Evolutionary conservation across 1,140 invertebrate genomes (phyloP).

Genomic region (Heliothis virescens): DNA sequence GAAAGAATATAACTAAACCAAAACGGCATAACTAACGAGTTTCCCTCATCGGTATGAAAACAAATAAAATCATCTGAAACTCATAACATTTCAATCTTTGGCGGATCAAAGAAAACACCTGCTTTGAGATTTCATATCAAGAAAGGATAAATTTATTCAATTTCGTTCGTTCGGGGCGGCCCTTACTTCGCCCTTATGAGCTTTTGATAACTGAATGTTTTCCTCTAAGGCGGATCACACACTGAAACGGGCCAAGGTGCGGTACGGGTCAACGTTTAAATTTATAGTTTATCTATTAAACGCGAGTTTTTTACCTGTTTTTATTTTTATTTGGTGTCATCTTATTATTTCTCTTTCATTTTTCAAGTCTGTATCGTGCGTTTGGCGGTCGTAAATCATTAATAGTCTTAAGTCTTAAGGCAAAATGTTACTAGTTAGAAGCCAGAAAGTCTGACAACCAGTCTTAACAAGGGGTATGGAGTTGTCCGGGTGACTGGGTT

Average conservation of each 20-base stretch:
- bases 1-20: not conserved
- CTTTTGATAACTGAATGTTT: slow-evolving; percentile 48
- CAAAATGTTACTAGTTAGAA: too few relatives aligned
- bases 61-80: slow-evolving; percentile 46
- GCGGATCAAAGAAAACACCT: slow-evolving; percentile 47
- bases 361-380: too few relatives aligned
- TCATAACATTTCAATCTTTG: slow-evolving; percentile 50
- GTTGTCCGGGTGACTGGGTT: too few relatives aligned
- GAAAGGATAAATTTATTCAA: slow-evolving; percentile 52
- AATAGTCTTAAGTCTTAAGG: too few relatives aligned
- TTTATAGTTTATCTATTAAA: too few relatives aligned
- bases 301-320: too few relatives aligned
- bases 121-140: slow-evolving; percentile 47
- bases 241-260: not conserved
- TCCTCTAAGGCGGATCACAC: not conserved
- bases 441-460: too few relatives aligned
- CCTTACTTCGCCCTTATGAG: slow-evolving; percentile 35
- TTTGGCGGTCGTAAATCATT: too few relatives aligned
- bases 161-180: slow-evolving; percentile 36
- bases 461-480: too few relatives aligned
- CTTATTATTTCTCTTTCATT: too few relatives aligned
- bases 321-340: too few relatives aligned
- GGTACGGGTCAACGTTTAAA: too few relatives aligned
- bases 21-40: slow-evolving; percentile 26
- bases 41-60: slow-evolving; percentile 18